Evolutionary conservation across 2,888 invertebrate genomes (phyloP), one percentile per base, ranked within the genome.

Genomic region (Aspidapion aeneum): DNA sequence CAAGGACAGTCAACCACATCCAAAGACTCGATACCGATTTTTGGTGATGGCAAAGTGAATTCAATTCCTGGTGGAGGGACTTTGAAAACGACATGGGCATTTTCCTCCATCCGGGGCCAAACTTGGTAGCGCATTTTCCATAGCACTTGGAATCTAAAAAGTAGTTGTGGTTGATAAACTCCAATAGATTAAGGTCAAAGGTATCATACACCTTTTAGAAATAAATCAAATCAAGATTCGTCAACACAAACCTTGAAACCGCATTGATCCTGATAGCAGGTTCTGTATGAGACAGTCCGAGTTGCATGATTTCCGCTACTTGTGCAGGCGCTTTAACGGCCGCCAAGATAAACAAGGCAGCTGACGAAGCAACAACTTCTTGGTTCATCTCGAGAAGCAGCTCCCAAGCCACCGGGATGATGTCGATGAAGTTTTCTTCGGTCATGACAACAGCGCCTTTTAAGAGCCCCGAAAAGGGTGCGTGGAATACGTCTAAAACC

Each of bases 61-160:
- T 99, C 99, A 65, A 99, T 99, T 18, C 96, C 96, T 0, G 99
- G 99, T 0, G 99, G 99, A 0, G 98, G 98, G 1, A 99, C 97
- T 83, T 98, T 99, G 79, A 99, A 98, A 0, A 93, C 90, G 65
- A 93, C 81, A 63, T 97, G 96, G 0, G 98, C 98, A 5, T 94
- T 93, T 75, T 98, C 98, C 79, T 99, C 99, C 98, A 99, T 97
- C 63, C 98, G 87, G 0, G 98, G 96, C 99, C 99, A 99, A 0
- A 97, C 96, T 84, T 99, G 99, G 77, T 95, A 97, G 1, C 99
- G 86, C 70, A 95, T 89, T 75, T 96, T 94, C 98, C 98, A 99
- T 69, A 99, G 85, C 1, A 94, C 91, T 85, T 96, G 93, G 80
- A 96, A 97, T 66, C 93, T 87, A 63, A 21, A 70, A 19, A 55